These are phyloP conservation scores for Eulacestoma nigropectus DNA, from an alignment of 2,113 vertebrate genomes.

Conservation along the genomic window DNA sequence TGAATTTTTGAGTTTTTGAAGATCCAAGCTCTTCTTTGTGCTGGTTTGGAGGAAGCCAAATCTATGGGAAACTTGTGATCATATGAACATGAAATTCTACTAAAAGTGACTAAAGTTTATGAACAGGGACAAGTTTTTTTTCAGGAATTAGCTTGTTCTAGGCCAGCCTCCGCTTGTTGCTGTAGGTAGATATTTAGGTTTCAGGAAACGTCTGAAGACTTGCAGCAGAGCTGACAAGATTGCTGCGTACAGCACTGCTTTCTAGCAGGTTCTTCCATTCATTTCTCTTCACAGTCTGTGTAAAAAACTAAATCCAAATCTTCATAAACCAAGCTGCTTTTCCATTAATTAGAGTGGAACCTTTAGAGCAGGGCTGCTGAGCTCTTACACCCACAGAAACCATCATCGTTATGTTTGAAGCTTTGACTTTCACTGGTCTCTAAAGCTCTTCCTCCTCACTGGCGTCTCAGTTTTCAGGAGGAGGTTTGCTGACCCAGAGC, in stretches of 20 bases:
- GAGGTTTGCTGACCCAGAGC: neutral
- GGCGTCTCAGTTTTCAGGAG: neutral
- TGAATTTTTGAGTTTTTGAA: neutral
- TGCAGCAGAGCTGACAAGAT: neutral
- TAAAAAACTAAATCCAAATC: neutral
- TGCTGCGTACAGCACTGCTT: fast-evolving
- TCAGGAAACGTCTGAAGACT: neutral
- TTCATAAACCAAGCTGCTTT: neutral
- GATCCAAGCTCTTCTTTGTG: neutral
- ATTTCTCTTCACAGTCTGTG: neutral
- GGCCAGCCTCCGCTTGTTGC: neutral
- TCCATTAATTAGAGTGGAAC: neutral
- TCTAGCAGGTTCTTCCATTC: neutral
- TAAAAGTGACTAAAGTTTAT: neutral
- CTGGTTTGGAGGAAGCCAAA: neutral
- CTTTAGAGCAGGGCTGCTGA: neutral
- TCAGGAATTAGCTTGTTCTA: neutral
- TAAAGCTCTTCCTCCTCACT: fast-evolving
- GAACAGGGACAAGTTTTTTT: neutral
- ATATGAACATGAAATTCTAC: neutral
- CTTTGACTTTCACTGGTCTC: fast-evolving
- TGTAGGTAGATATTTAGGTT: neutral
- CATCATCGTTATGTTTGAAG: fast-evolving
- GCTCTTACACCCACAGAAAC: neutral
- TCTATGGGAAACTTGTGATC: neutral